Conservation (phyloP, 2,113 vertebrate genomes). For the Phylloscopus trochilus region DNA sequence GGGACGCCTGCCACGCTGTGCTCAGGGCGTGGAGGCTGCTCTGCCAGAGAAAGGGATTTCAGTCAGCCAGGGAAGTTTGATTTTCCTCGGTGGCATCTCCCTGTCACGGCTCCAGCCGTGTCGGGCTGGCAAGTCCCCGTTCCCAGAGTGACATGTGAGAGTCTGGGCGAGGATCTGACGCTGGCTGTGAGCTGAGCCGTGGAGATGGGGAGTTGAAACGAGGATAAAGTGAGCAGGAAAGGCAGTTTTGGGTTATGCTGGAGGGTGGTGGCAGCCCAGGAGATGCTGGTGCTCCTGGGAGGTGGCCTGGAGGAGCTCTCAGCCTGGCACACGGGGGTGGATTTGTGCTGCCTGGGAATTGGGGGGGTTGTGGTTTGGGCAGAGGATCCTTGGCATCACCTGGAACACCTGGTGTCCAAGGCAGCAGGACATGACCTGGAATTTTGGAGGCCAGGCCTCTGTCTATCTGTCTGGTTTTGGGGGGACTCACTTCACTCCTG, state of each 20-base stretch:
- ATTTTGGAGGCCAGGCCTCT: neutral
- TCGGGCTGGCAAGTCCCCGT: neutral
- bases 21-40: accelerated
- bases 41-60: neutral
- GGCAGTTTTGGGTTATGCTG: neutral
- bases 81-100: neutral
- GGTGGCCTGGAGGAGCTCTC: neutral
- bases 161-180: neutral
- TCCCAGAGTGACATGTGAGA: neutral
- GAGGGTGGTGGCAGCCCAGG: neutral
- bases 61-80: neutral
- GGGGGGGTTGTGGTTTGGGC: neutral
- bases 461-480: neutral
- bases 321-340: neutral
- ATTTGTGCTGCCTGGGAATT: accelerated
- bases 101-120: accelerated
- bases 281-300: neutral
- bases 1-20: accelerated
- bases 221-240: neutral
- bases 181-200: neutral
- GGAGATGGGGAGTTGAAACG: neutral
- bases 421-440: accelerated
- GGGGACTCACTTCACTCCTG: neutral
- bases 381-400: accelerated
- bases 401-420: accelerated